phyloP scores from a whole-genome alignment of 1,140 invertebrate species.

The Bombyx mandarina region DNA sequence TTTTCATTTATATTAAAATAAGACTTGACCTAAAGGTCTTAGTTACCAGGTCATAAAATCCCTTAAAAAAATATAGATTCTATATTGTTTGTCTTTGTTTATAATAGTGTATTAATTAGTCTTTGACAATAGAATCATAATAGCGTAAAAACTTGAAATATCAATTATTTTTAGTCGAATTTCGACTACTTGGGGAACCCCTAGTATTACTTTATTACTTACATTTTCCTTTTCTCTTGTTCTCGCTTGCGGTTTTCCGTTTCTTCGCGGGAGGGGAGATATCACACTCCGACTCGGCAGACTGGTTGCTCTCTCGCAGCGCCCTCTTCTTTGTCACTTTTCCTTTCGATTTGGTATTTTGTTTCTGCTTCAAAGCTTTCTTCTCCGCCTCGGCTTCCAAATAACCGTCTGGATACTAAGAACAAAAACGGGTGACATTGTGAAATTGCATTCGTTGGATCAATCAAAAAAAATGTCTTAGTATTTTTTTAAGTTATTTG shows the following conservation, averaged over 20 bases:
- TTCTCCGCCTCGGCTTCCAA: slow-evolving; percentile 75
- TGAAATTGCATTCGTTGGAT: too few relatives aligned
- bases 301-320: slow-evolving; percentile 34
- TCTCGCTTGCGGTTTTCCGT: slow-evolving; percentile 15
- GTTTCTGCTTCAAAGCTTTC: slow-evolving; percentile 45
- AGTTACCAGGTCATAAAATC: not conserved
- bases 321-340: slow-evolving; percentile 30
- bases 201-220: not conserved
- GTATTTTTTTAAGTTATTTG: too few relatives aligned
- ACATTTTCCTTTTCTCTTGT: slow-evolving; percentile 1
- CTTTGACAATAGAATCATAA: not conserved
- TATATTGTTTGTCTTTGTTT: not conserved
- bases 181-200: too few relatives aligned
- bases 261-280: slow-evolving; percentile 36
- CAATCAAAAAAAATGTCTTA: too few relatives aligned
- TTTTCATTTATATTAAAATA: not conserved
- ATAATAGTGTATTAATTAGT: not conserved
- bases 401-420: slow-evolving; percentile 84
- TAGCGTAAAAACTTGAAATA: not conserved
- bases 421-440: too few relatives aligned
- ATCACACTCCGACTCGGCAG: slow-evolving; percentile 23
- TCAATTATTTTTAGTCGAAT: not conserved
- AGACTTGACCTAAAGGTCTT: not conserved
- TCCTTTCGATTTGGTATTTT: slow-evolving; percentile 22
- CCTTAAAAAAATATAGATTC: too few relatives aligned